phyloP scores from a whole-genome alignment of 1,140 invertebrate species.

The Caenorhabditis briggsae region DNA sequence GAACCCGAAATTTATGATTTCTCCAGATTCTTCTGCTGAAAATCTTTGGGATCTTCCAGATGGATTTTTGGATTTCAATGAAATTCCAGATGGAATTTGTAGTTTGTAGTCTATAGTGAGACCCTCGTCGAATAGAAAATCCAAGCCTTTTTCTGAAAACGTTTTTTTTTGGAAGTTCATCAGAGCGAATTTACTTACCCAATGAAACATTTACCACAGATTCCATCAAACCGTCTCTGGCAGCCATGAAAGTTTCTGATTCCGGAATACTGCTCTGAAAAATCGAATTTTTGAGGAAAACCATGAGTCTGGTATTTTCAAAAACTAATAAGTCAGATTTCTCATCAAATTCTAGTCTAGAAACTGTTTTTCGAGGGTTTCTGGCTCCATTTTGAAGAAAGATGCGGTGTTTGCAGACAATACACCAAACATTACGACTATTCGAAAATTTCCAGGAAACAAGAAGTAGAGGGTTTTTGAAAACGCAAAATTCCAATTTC shows the following conservation, averaged over 20 bases:
- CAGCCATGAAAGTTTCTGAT: neutral
- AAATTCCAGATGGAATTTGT: constrained; percentile 1
- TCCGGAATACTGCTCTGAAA: constrained; percentile 41
- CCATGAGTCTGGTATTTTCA: no score
- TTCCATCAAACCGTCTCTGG: constrained; percentile 8
- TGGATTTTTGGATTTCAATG: constrained; percentile 10
- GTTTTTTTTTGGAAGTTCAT: no score
- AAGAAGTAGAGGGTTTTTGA: no score
- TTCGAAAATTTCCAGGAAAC: no score
- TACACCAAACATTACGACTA: no score
- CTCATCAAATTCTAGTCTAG: no score
- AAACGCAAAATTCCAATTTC: no score
- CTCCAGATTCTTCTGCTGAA: neutral
- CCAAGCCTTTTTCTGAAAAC: neutral
- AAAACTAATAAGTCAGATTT: no score
- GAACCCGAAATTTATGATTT: neutral
- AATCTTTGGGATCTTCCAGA: neutral
- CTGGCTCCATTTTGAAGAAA: no score
- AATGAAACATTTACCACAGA: neutral
- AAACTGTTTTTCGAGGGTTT: no score
- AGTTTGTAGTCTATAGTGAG: constrained; percentile 38
- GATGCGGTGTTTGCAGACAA: no score
- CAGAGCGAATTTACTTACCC: neutral
- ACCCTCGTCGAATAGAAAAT: constrained; percentile 25
- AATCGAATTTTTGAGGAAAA: neutral